Conservation (phyloP, 2,113 vertebrate species). For the Pterophyllum scalare region DNA sequence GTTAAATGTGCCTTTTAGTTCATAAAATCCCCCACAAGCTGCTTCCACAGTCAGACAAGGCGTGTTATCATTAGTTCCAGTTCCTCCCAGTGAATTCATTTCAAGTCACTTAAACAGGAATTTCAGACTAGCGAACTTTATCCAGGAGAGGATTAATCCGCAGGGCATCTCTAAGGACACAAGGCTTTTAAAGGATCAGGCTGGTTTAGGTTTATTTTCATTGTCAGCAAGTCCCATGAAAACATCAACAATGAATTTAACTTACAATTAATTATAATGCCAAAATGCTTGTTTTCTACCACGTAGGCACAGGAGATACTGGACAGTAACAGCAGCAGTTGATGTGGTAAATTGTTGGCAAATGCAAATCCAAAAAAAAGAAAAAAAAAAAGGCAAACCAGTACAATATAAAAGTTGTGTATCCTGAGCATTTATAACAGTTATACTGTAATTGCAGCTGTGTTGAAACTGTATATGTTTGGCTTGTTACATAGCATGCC, state of each 20-base stretch:
- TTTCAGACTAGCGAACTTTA: neutral
- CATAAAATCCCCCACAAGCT: neutral
- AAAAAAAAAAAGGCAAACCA: neutral
- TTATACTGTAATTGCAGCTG: neutral
- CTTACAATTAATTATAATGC: neutral
- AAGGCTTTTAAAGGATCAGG: neutral
- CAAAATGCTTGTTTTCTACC: neutral
- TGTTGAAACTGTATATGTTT: neutral
- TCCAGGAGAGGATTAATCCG: neutral
- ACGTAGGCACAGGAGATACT: neutral
- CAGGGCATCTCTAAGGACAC: neutral
- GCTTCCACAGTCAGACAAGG: neutral
- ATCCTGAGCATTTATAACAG: neutral
- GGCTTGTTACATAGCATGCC: neutral
- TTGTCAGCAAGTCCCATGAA: conserved; percentile 1
- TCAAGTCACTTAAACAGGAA: conserved; percentile 27
- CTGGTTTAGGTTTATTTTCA: neutral
- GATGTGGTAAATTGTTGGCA: neutral
- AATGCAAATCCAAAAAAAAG: neutral
- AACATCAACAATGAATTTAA: neutral
- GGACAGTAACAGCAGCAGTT: neutral
- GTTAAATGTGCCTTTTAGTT: neutral
- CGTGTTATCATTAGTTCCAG: conserved; percentile 24
- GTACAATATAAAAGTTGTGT: neutral
- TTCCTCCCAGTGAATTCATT: conserved; percentile 22